Evolutionary conservation across 64 coral and sea anemone genomes (phyloP).

Genomic region (Dendronephthya gigantea): DNA sequence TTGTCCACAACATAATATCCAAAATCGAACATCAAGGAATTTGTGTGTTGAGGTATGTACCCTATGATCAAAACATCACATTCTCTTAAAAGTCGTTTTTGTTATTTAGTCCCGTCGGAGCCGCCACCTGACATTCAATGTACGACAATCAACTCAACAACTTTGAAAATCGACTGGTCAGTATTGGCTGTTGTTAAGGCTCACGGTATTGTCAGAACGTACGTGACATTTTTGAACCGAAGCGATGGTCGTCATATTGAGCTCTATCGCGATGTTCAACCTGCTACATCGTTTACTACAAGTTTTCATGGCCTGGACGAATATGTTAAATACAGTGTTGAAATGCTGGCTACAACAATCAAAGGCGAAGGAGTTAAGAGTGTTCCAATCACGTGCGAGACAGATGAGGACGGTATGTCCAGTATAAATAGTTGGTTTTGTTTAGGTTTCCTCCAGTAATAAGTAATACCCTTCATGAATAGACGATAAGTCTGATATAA

Average conservation of each 20-base stretch:
- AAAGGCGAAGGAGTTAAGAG: conserved; percentile 36
- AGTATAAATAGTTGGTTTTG: too few relatives aligned
- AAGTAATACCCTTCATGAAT: too few relatives aligned
- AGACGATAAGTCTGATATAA: too few relatives aligned
- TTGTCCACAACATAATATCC: too few relatives aligned
- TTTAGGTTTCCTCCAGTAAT: neutral
- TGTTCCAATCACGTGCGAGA: conserved; percentile 26
- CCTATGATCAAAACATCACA: too few relatives aligned
- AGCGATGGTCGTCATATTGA: neutral
- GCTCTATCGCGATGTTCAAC: neutral
- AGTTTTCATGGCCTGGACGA: conserved; percentile 33
- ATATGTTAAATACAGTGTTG: conserved; percentile 44
- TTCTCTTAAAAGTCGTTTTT: neutral
- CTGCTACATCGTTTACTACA: neutral
- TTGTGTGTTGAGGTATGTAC: too few relatives aligned
- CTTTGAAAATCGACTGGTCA: neutral
- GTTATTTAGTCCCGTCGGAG: neutral
- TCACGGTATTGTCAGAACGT: neutral
- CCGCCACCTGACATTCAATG: neutral
- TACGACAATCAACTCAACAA: neutral
- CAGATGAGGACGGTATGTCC: conserved; percentile 63
- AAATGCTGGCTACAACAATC: conserved; percentile 43
- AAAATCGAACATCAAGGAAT: too few relatives aligned
- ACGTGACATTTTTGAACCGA: neutral
- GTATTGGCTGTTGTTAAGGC: neutral